Base-by-base conservation (phyloP, 2,113 vertebrate species). In the Psittacula cyanocephala region DNA sequence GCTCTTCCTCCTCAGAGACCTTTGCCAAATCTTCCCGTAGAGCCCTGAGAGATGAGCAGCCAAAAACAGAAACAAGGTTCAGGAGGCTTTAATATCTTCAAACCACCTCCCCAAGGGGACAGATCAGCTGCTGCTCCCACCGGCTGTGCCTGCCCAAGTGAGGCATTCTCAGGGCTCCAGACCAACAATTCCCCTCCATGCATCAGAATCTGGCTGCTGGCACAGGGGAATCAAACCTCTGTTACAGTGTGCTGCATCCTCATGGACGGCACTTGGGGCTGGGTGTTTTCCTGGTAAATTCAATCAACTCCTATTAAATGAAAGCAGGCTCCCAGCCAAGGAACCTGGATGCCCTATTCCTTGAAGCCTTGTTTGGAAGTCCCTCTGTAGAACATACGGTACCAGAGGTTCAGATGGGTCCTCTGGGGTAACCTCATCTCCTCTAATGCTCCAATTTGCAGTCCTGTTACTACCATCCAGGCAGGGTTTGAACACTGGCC, bases 21-120 rank as follows among this genome's bases (percentile, higher is more conserved):
- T 91, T 96, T 46, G 97, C 91, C 44, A 99, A 95, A 41, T 90
- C 94, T 91, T 98, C 96, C 80, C 94, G 97, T 43, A 99, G 81
- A 60, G 88, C 24, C 59, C 99, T 99, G 95, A 37, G 47, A 81
- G 43, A 81, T 2, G 13, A 83, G 59, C 50, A 88, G 16, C 10
- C 23, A 37, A 59, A 13, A 37, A 13, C 41, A 25, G 4, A 75
- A 75, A 41, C 53, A 8, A 12, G 22, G 52, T 44, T 20, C 47
- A 81, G 50, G 67, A 88, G n/a, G 41, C 39, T 95, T 68, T 25
- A 47, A 0, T 13, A 20, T 0, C 60, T 41, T 46, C 52, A 50
- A 39, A 74, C 2, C 12, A 3, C 46, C 59, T 19, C 60, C 59
- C 46, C 29, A 29, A 46, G 71, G 49, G 47, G 37, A 37, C 37